Conservation (phyloP, 2,797 vertebrate species). For the Schizopygopsis pylzovi region DNA sequence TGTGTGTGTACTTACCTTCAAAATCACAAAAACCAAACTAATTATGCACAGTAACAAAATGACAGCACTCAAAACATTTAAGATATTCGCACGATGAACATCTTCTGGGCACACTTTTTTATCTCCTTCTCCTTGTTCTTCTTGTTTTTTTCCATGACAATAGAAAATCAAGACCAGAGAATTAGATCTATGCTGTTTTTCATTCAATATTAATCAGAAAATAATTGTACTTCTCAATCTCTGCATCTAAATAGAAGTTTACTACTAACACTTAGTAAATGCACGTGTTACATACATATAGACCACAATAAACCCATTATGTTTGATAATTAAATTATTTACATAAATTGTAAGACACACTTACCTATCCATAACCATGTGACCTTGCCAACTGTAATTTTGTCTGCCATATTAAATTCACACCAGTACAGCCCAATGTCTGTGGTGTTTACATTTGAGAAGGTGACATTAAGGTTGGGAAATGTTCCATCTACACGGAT, state of each 20-base stretch:
- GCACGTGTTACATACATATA: neutral
- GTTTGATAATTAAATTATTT: neutral
- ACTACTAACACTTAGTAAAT: neutral
- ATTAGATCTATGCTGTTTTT: neutral
- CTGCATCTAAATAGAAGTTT: neutral
- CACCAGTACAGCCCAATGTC: neutral
- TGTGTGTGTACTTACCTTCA: neutral
- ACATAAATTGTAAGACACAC: neutral
- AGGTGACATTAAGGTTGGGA: neutral
- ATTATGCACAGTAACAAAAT: neutral
- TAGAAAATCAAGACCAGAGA: neutral
- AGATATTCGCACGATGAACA: neutral
- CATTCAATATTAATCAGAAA: neutral
- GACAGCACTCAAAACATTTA: neutral
- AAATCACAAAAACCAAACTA: neutral
- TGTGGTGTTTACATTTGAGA: neutral
- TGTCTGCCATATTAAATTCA: neutral
- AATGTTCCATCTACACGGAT: accelerated
- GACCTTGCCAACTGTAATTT: accelerated
- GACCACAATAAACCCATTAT: neutral
- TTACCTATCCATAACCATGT: slow-evolving; percentile 16
- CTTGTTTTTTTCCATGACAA: neutral
- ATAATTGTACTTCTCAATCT: neutral
- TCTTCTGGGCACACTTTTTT: neutral
- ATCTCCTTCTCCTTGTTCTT: too few species aligned